These are phyloP conservation scores for Mythimna impura DNA, from an alignment of 2,888 invertebrate species.

Conservation along the genomic window DNA sequence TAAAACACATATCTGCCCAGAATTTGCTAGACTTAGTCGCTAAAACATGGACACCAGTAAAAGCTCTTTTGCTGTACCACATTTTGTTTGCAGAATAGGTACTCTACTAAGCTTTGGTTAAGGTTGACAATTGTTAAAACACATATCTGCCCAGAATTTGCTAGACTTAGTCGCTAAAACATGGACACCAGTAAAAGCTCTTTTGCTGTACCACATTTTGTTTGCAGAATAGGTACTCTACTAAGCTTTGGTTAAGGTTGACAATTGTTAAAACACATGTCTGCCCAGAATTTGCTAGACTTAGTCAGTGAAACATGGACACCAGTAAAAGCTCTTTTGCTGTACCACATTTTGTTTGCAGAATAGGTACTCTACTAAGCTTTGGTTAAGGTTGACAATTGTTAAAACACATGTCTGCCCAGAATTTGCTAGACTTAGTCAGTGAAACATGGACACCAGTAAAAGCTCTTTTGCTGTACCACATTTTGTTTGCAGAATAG, in stretches of 20 bases:
- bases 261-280: not conserved
- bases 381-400: not conserved
- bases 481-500: not conserved
- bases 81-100: not conserved
- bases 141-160: not conserved
- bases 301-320: not conserved
- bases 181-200: not conserved
- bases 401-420: not conserved
- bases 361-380: too few species aligned
- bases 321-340: not conserved
- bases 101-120: not conserved
- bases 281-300: not conserved
- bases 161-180: not conserved
- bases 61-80: too few species aligned
- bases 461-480: not conserved
- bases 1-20: not conserved
- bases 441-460: not conserved
- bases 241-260: not conserved
- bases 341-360: not conserved
- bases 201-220: not conserved
- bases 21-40: not conserved
- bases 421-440: not conserved
- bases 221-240: too few species aligned
- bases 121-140: not conserved
- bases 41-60: not conserved